A percentile compares a stretch with the other conserved stretches of the same genome.
Conservation (phyloP, 2,888 invertebrate genomes). For the Sesia apiformis region DNA sequence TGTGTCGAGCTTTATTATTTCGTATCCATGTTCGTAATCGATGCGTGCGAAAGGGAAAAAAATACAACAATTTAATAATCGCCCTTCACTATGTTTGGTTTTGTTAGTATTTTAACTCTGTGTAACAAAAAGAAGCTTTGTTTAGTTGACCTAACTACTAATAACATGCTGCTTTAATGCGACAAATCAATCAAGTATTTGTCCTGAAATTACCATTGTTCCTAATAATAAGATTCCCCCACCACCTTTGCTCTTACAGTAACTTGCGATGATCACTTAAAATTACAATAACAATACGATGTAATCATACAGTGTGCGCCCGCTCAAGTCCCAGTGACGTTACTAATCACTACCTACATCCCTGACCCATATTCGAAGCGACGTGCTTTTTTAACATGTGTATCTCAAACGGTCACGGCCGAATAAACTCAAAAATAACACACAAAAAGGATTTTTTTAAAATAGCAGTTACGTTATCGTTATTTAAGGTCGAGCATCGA, state of each 20-base stretch:
- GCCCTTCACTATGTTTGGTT: neutral
- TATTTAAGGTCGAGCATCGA: neutral
- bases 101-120: too few species aligned
- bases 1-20: constrained; percentile 61
- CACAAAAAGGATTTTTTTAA: neutral
- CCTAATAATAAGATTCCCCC: too few species aligned
- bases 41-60: constrained; percentile 64
- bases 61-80: constrained; percentile 18
- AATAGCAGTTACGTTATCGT: neutral
- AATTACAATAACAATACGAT: too few species aligned
- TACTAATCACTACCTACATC: constrained; percentile 7
- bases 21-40: constrained; percentile 49
- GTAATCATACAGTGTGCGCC: too few species aligned
- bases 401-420: constrained; percentile 25
- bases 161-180: too few species aligned
- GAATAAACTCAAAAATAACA: constrained; percentile 6
- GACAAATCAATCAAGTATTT: too few species aligned
- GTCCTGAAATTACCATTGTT: too few species aligned
- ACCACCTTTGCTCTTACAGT: too few species aligned
- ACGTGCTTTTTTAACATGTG: constrained; percentile 30
- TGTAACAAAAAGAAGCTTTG: too few species aligned
- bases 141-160: too few species aligned
- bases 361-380: constrained; percentile 30
- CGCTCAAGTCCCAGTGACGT: neutral
- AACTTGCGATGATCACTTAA: too few species aligned